Evolutionary conservation across 2,797 vertebrate species (phyloP).

Genomic region (Mormyrops boulengeri): DNA sequence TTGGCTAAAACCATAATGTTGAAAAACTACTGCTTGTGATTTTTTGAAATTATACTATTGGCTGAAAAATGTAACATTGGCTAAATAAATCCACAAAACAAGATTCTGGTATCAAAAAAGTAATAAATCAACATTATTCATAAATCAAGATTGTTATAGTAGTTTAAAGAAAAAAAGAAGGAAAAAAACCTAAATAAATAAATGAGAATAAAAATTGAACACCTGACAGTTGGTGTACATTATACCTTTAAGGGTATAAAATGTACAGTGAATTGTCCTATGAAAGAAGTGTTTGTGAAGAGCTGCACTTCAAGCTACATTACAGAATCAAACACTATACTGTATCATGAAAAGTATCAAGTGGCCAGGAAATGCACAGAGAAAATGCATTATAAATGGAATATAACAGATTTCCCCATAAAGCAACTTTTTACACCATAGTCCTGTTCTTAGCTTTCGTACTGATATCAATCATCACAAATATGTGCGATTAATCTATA

Average conservation of each 20-base stretch:
- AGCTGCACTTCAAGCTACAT: not conserved
- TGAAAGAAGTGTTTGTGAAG: not conserved
- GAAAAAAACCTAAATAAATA: not conserved
- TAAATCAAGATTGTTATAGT: too few relatives aligned
- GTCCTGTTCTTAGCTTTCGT: not conserved
- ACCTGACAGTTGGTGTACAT: not conserved
- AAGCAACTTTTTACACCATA: not conserved
- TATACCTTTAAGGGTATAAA: not conserved
- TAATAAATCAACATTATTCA: too few relatives aligned
- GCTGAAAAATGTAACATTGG: not conserved
- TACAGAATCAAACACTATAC: not conserved
- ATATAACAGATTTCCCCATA: not conserved
- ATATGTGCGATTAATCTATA: not conserved
- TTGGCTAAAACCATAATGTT: not conserved
- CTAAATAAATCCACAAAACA: not conserved
- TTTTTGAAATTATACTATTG: not conserved
- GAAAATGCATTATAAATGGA: not conserved
- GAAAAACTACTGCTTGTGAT: not conserved
- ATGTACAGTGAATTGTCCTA: not conserved
- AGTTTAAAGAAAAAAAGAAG: not conserved
- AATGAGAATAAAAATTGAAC: not conserved
- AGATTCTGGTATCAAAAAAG: not conserved
- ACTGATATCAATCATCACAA: not conserved
- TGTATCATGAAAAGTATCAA: not conserved
- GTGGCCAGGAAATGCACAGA: not conserved